Evolutionary conservation across 2,797 vertebrate genomes (phyloP).

Genomic region (Microtus californicus): DNA sequence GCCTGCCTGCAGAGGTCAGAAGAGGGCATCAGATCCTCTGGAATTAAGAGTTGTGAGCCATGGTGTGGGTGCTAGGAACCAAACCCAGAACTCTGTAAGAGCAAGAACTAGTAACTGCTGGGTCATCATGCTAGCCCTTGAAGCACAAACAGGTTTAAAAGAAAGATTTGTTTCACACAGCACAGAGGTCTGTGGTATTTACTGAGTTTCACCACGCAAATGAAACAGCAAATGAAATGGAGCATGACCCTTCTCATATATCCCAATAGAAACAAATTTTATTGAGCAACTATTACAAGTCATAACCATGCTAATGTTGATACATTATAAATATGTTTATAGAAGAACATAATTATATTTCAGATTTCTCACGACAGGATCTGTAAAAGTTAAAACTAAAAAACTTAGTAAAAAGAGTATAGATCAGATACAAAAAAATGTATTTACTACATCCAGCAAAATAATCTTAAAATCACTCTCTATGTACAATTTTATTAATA

Average conservation of each 20-base stretch:
- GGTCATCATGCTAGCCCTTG: neutral
- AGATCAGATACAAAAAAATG: neutral
- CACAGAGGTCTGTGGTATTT: neutral
- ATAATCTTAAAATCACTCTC: constrained; percentile 7
- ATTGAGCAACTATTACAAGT: neutral
- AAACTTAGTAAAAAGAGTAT: neutral
- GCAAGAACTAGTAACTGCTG: neutral
- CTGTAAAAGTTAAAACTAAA: neutral
- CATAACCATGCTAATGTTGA: neutral
- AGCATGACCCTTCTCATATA: neutral
- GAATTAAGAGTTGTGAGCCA: neutral
- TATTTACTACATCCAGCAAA: neutral
- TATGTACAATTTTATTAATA: neutral
- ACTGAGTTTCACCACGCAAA: constrained; percentile 3
- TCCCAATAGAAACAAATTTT: neutral
- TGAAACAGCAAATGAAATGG: neutral
- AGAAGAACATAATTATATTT: neutral
- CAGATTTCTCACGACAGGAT: constrained; percentile 30
- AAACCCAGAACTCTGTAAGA: neutral
- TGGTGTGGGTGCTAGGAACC: neutral
- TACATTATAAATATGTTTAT: neutral
- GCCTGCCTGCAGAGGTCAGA: neutral
- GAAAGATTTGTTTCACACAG: neutral
- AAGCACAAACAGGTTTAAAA: constrained; percentile 37
- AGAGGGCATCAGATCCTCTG: neutral